Evolutionary conservation across 2,113 vertebrate species (phyloP).

Genomic region (Scomber japonicus): DNA sequence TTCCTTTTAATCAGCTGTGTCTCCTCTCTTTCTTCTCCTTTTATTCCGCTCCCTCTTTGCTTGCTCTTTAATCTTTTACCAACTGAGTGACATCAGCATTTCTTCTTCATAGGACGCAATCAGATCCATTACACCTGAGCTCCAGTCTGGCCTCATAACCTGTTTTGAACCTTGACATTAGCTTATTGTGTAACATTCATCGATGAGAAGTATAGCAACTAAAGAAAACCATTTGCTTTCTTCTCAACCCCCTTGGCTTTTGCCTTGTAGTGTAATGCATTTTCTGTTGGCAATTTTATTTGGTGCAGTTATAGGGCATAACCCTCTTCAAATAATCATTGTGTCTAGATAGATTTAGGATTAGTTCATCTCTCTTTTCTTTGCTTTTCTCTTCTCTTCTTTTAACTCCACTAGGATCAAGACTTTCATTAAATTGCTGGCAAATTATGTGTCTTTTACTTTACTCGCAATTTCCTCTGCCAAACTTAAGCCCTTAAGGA

Average conservation of each 20-base stretch:
- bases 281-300: slow-evolving; percentile 1
- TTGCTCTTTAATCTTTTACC: neutral
- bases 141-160: neutral
- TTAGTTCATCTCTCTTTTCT: neutral
- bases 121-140: neutral
- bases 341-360: neutral
- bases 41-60: slow-evolving; percentile 4
- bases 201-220: neutral
- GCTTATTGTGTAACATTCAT: slow-evolving; percentile 8
- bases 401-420: neutral
- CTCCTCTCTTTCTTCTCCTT: slow-evolving; percentile 15
- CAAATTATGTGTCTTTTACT: neutral
- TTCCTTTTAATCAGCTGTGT: slow-evolving; percentile 18
- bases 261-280: neutral
- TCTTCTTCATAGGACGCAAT: slow-evolving; percentile 3
- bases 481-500: neutral
- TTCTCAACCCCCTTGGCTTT: neutral
- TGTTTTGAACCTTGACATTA: slow-evolving; percentile 23
- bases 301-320: neutral
- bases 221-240: slow-evolving; percentile 1
- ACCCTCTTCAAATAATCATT: neutral
- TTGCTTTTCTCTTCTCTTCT: neutral
- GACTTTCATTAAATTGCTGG: neutral
- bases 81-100: neutral
- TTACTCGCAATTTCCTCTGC: neutral